A percentile compares a stretch with the other conserved stretches of the same genome.
Conservation (phyloP, 2,888 invertebrate species). For the Pollenia labialis region DNA sequence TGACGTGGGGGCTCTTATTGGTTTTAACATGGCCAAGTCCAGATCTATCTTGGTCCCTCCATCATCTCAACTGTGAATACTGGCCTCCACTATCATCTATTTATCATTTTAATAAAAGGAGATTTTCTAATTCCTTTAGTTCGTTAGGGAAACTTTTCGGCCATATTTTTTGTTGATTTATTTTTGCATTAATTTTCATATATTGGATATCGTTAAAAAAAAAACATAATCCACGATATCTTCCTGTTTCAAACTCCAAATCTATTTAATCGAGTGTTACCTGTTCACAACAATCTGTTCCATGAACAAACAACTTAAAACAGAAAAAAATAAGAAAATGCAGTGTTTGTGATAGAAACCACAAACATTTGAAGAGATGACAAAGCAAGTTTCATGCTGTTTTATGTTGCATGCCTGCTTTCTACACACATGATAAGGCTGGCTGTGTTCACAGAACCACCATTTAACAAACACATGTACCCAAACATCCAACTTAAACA, state of each 20-base stretch:
- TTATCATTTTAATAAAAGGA: too few species aligned
- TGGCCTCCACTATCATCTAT: too few species aligned
- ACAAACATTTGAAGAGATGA: slow-evolving; percentile 70
- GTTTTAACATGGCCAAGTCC: too few species aligned
- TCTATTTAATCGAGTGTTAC: slow-evolving; percentile 24
- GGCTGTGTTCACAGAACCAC: too few species aligned
- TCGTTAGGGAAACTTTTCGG: too few species aligned
- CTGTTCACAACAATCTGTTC: slow-evolving; percentile 34
- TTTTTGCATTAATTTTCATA: too few species aligned
- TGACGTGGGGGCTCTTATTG: too few species aligned
- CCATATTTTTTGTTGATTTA: too few species aligned
- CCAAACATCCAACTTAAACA: slow-evolving; percentile 46
- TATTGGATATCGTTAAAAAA: not conserved
- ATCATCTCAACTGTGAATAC: too few species aligned
- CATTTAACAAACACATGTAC: not conserved
- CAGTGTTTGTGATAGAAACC: slow-evolving; percentile 79
- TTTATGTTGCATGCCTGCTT: slow-evolving; percentile 51
- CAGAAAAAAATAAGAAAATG: not conserved
- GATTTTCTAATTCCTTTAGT: too few species aligned
- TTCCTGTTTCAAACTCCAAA: not conserved
- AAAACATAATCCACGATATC: not conserved
- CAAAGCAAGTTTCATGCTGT: slow-evolving; percentile 66
- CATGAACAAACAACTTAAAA: slow-evolving; percentile 17
- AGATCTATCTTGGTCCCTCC: too few species aligned
- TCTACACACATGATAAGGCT: slow-evolving; percentile 59